Evolutionary conservation across 2,113 vertebrate species (phyloP).

Genomic region (Myrmecobius fasciatus): DNA sequence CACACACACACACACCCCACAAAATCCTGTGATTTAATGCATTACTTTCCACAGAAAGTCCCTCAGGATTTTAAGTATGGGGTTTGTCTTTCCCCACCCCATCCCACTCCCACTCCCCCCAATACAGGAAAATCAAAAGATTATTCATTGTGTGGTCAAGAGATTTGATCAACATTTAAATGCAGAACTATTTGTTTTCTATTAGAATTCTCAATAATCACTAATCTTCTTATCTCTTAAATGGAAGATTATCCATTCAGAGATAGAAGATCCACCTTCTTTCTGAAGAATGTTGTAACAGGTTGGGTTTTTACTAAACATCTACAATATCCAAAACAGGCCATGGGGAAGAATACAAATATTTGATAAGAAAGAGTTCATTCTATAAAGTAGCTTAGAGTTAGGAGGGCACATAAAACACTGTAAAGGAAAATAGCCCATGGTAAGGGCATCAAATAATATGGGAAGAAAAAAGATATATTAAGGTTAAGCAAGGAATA

Average conservation of each 20-base stretch:
- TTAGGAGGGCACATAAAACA: neutral
- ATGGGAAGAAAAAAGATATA: neutral
- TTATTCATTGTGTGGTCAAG: neutral
- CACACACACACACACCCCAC: neutral
- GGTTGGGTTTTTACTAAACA: neutral
- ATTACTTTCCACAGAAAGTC: neutral
- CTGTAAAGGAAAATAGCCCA: neutral
- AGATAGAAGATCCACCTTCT: neutral
- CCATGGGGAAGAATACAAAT: neutral
- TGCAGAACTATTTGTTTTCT: neutral
- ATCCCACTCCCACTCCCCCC: neutral
- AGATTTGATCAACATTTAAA: neutral
- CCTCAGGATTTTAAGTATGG: neutral
- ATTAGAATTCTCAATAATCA: neutral
- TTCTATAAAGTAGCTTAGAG: neutral
- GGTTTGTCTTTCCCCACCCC: neutral
- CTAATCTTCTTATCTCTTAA: neutral
- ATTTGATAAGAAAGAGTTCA: neutral
- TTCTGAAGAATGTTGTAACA: neutral
- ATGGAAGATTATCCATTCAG: neutral
- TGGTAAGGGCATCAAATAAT: neutral
- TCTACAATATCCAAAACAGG: neutral
- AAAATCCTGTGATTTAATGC: neutral
- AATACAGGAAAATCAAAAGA: neutral
- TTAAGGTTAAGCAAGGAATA: neutral